Percentiles rank a stretch among this genome's conserved stretches.
These are phyloP conservation scores for Arrhopalites spinosus DNA, from an alignment of 2,888 invertebrate genomes.

Conservation along the genomic window DNA sequence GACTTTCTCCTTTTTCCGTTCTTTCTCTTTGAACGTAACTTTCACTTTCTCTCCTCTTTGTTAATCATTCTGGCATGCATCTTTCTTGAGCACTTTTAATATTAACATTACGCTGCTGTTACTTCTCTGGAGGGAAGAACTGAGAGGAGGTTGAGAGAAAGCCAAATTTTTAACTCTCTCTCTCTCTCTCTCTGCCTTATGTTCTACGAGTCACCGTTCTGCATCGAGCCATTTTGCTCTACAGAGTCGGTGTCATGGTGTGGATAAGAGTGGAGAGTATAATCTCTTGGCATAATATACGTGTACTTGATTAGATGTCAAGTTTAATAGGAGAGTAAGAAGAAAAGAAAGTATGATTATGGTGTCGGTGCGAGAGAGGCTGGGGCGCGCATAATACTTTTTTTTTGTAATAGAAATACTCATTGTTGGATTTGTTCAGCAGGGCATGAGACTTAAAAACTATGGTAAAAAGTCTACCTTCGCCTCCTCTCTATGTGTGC, in stretches of 20 bases:
- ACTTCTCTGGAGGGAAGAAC: neutral
- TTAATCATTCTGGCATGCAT: slow-evolving; percentile 9
- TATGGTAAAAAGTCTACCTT: slow-evolving; percentile 7
- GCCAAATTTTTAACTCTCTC: neutral
- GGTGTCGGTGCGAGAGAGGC: neutral
- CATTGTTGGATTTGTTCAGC: slow-evolving; percentile 10
- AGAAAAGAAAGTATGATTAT: slow-evolving; percentile 12
- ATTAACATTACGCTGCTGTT: slow-evolving; percentile 11
- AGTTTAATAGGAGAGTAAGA: slow-evolving; percentile 4
- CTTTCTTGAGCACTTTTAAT: slow-evolving; percentile 10
- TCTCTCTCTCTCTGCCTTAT: neutral
- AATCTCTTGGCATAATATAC: neutral
- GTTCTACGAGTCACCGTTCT: no score
- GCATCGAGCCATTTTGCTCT: no score
- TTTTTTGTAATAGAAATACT: neutral
- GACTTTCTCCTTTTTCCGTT: neutral
- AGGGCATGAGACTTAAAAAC: neutral
- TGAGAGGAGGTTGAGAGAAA: neutral
- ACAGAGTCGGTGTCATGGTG: no score
- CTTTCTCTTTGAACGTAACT: neutral
- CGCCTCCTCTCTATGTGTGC: slow-evolving; percentile 2
- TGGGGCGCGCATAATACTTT: neutral
- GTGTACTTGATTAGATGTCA: slow-evolving; percentile 10
- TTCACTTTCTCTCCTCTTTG: slow-evolving; percentile 1
- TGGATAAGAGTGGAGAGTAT: neutral